Base-by-base conservation (phyloP, 2,888 invertebrate genomes). In the Rhingia rostrata region DNA sequence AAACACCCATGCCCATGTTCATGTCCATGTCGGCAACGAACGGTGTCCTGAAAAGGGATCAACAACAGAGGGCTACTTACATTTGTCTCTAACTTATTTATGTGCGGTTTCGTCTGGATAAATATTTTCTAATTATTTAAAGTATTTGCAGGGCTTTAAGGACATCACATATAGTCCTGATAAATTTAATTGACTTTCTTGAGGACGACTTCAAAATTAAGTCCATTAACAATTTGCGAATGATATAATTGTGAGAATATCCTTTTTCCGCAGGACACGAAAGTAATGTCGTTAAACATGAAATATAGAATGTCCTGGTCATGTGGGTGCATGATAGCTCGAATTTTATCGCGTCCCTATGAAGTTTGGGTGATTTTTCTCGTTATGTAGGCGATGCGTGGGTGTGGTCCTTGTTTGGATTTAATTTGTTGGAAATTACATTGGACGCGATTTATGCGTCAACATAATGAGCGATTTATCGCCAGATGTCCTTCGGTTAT, bases 391-490 rank as follows among this genome's bases (percentile, higher is more conserved):
- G n/a, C 9, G 12, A 53, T 33, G 45, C 30, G 69, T 37, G 69
- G 56, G 32, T 22, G 35, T 12, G 47, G 45, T 61, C 58, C 58
- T 64, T 60, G 53, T 39, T 58, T n/a, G 5, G 9, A 14, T 39
- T 10, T 14, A 53, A 73, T 39, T 22, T 45, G 35, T 47, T 49
- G 2, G 14, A 66, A 66, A 66, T 79, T 39, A 66, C 51, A 70
- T 33, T 41, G 12, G 14, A 33, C 30, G 39, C 63, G 41, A 47
- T 61, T 64, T 63, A 63, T 41, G 58, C 45, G 53, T 45, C 30
- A 54, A 47, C 33, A 39, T 63, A 75, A 70, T 60, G 77, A 53
- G 54, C 53, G 58, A 77, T 64, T 63, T 81, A 70, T 81, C 66
- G 30, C 63, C 63, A 73, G 5, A 39, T 56, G 70, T 82, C 70